These are phyloP conservation scores for Beaufortia kweichowensis DNA, from an alignment of 2,113 vertebrate species.

Conservation along the genomic window DNA sequence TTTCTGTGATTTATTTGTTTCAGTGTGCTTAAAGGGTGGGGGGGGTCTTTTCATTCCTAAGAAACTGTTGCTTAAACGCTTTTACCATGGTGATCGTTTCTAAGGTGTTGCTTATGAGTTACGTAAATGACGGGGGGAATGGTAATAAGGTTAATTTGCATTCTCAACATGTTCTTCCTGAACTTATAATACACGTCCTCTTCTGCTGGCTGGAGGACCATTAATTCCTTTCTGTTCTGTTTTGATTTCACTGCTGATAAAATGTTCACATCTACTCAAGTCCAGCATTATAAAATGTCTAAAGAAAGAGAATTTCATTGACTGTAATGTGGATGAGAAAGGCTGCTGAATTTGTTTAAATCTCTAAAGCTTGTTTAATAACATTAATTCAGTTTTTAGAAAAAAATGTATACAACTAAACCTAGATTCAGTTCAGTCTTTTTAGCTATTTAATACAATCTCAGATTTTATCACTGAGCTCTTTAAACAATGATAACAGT, in stretches of 20 bases:
- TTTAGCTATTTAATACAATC: no score
- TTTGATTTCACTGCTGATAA: constrained; percentile 22
- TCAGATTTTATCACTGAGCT: no score
- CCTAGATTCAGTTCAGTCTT: no score
- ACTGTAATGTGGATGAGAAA: background rate
- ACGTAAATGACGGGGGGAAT: constrained; percentile 56
- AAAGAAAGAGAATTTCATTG: background rate
- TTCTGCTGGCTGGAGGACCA: constrained; percentile 30
- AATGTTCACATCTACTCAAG: background rate
- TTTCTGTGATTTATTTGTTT: constrained; percentile 12
- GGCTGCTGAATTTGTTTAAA: background rate
- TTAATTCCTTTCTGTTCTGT: constrained; percentile 3
- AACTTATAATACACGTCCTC: constrained; percentile 44
- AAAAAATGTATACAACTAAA: no score
- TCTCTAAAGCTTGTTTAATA: background rate
- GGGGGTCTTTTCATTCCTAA: constrained; percentile 50
- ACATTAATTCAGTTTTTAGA: no score
- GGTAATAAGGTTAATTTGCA: constrained; percentile 65
- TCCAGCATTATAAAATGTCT: background rate
- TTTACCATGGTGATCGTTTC: constrained; percentile 71
- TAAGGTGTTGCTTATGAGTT: constrained; percentile 65
- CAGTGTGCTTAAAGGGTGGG: constrained; percentile 38
- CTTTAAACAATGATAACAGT: no score
- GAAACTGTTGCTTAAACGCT: constrained; percentile 66
- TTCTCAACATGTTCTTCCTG: constrained; percentile 49